A percentile compares a stretch with the other conserved stretches of the same genome.
Conservation (phyloP, 2,888 invertebrate genomes). For the Tetanocera ferruginea region DNA sequence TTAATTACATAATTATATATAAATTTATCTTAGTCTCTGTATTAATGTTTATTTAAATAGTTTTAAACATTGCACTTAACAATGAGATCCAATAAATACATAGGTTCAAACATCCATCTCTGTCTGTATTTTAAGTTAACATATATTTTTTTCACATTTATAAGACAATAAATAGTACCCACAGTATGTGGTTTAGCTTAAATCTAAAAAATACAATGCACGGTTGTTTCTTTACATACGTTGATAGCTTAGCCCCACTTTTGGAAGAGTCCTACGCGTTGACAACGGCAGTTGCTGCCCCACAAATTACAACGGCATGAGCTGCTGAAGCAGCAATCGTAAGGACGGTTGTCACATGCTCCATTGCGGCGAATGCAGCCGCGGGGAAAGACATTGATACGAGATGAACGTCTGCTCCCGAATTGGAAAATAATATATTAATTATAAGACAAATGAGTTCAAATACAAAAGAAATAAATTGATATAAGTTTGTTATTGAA, state of each 20-base stretch:
- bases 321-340: constrained; percentile 48
- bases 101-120: too few species aligned
- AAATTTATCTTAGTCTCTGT: too few species aligned
- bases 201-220: background rate
- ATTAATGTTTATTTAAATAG: too few species aligned
- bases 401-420: constrained; percentile 40
- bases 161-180: background rate
- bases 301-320: constrained; percentile 51
- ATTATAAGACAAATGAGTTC: background rate
- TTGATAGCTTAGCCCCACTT: constrained; percentile 48
- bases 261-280: constrained; percentile 49
- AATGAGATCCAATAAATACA: too few species aligned
- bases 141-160: background rate
- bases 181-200: background rate
- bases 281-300: constrained; percentile 51
- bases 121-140: too few species aligned
- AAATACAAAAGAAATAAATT: background rate
- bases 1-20: too few species aligned
- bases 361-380: constrained; percentile 48
- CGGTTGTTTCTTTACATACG: background rate
- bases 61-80: too few species aligned
- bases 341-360: constrained; percentile 47
- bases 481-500: background rate
- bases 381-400: constrained; percentile 38
- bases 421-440: background rate